Evolutionary conservation across 2,888 invertebrate genomes (phyloP), one percentile per base, ranked within the genome.

Genomic region (Papilio elwesi): DNA sequence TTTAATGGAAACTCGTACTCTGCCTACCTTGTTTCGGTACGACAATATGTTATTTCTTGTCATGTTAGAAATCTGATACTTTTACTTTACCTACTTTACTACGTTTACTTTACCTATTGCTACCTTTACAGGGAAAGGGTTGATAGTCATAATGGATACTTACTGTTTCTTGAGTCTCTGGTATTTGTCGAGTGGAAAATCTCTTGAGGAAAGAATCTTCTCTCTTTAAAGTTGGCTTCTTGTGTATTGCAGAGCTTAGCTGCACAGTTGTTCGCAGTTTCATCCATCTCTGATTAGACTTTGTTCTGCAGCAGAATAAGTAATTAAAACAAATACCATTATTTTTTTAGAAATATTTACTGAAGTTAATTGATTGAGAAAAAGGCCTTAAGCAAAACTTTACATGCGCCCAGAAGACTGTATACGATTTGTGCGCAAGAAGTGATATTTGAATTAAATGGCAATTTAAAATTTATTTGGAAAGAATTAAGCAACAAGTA

Each of bases 251-350:
- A 76, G 97, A 97, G 79, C 98, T 97, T 84, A 98, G 95, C 92
- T 98, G 98, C 82, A 98, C 98, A 66, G 98, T 98, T 71, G 98
- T 98, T 80, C 98, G 95, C 78, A 99, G 95, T 92, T 99, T 98
- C 97, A 98, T 97, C 98, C 99, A 99, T 94, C 98, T 95, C 89
- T 98, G 97, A 92, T 98, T 98, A 87, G 98, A 97, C 90, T 97
- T 97, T 87, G 97, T 97, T 96, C 98, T 98, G 95, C 74, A 93
- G 73, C 68, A 72, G 57, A 77, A 68, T 67, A 73, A 78, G 4
- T 76, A 38, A 77, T 76, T 78, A 77, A n/a, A 38, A 26, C 26
- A 26, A 9, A 74, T 77, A 52, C 51, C 68, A 57, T 68, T 68
- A 13, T 53, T 16, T 15, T 15, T 48, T 11, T 13, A 49, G 0